A percentile compares a stretch with the other conserved stretches of the same genome.
These are phyloP conservation scores for Paramormyrops kingsleyae DNA, from an alignment of 2,113 vertebrate genomes.

Conservation along the genomic window DNA sequence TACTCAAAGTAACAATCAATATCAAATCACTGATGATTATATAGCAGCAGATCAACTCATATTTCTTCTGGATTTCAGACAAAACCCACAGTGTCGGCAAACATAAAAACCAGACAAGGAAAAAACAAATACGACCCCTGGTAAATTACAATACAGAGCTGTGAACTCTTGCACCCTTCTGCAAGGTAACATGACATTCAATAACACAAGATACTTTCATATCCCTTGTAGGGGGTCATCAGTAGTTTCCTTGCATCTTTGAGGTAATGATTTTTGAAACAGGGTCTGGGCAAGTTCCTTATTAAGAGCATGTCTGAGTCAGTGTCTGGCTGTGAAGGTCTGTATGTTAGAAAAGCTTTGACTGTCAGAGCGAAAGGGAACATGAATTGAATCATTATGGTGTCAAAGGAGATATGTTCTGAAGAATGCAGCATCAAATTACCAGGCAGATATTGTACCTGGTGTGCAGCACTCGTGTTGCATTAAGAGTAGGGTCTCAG, in stretches of 20 bases:
- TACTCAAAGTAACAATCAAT: constrained; percentile 2
- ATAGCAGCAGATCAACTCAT: not conserved
- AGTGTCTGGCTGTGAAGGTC: not conserved
- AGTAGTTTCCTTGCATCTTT: not conserved
- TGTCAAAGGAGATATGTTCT: not conserved
- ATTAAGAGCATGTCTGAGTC: not conserved
- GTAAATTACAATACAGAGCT: not conserved
- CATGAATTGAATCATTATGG: not conserved
- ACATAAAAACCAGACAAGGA: not conserved
- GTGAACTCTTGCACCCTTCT: not conserved
- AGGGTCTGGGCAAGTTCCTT: not conserved
- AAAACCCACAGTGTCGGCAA: not conserved
- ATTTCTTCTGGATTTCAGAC: not conserved
- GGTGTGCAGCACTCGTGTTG: not conserved
- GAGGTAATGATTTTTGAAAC: not conserved
- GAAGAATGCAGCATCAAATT: not conserved
- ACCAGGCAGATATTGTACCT: not conserved
- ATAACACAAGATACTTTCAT: not conserved
- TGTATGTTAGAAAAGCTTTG: not conserved
- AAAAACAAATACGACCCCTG: not conserved
- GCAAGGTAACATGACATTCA: not conserved
- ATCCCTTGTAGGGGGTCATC: not conserved
- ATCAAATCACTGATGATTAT: not conserved
- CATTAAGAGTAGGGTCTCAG: not conserved
- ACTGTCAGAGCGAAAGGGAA: not conserved